A percentile compares a stretch with the other conserved stretches of the same genome.
Conservation (phyloP, 1,140 invertebrate species). For the Melanaphis sacchari region DNA sequence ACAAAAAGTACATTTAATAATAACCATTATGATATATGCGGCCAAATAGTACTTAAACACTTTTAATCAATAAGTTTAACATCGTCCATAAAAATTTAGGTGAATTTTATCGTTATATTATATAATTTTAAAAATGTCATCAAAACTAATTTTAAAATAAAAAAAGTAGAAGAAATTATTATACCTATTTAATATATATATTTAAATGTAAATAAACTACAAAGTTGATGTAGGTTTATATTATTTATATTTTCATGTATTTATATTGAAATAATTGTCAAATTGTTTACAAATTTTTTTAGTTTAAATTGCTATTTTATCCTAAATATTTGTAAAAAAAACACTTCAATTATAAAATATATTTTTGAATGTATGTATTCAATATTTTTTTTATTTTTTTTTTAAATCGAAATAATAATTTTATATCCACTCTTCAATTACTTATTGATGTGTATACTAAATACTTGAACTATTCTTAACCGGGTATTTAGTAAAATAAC, state of each 20-base stretch:
- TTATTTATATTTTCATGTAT: background rate
- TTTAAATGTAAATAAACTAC: too few species aligned
- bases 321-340: background rate
- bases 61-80: too few species aligned
- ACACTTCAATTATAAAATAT: background rate
- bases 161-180: too few species aligned
- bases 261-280: background rate
- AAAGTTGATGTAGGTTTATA: background rate
- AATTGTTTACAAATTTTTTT: too few species aligned
- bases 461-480: background rate
- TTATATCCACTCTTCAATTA: background rate
- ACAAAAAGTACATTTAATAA: background rate
- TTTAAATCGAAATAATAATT: background rate
- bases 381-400: too few species aligned
- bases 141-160: too few species aligned
- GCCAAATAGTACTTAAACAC: background rate
- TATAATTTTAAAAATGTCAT: too few species aligned
- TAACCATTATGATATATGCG: background rate
- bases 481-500: background rate
- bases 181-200: too few species aligned
- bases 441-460: too few species aligned
- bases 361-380: background rate
- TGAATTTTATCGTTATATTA: too few species aligned
- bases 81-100: too few species aligned
- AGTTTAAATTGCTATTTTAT: background rate